A percentile compares a stretch with the other conserved stretches of the same genome.
phyloP scores from a whole-genome alignment of 1,140 invertebrate genomes.

The Choristoneura fumiferana region DNA sequence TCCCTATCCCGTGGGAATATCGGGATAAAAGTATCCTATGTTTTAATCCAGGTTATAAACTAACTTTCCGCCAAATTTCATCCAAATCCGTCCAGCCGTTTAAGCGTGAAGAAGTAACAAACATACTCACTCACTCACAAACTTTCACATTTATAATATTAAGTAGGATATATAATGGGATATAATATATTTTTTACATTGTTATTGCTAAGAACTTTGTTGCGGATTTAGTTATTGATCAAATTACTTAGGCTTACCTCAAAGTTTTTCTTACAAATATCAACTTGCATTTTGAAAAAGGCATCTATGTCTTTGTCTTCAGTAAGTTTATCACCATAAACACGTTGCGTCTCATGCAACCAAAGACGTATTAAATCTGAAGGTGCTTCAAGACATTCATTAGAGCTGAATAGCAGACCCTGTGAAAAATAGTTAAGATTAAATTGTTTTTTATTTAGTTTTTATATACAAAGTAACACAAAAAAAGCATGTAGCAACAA shows the following conservation, averaged over 20 bases:
- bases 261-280: slow-evolving; percentile 95
- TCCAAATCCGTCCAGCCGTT: too few species aligned
- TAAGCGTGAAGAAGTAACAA: too few species aligned
- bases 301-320: slow-evolving; percentile 95
- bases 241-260: slow-evolving; percentile 78
- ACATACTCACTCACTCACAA: too few species aligned
- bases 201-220: neutral
- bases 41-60: too few species aligned
- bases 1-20: too few species aligned
- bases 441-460: too few species aligned
- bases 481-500: too few species aligned
- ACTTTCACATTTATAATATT: too few species aligned
- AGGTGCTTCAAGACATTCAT: slow-evolving; percentile 89
- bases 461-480: too few species aligned
- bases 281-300: slow-evolving; percentile 92
- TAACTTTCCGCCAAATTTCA: too few species aligned
- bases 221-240: neutral
- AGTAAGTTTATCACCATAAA: slow-evolving; percentile 95
- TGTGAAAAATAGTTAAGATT: slow-evolving; percentile 69
- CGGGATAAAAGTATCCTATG: too few species aligned
- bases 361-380: slow-evolving; percentile 93
- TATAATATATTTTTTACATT: neutral
- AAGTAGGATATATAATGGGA: too few species aligned
- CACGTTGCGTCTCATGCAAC: slow-evolving; percentile 95
- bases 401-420: slow-evolving; percentile 94